Base-by-base conservation (phyloP, 1,140 invertebrate genomes). In the Helicoverpa armigera region DNA sequence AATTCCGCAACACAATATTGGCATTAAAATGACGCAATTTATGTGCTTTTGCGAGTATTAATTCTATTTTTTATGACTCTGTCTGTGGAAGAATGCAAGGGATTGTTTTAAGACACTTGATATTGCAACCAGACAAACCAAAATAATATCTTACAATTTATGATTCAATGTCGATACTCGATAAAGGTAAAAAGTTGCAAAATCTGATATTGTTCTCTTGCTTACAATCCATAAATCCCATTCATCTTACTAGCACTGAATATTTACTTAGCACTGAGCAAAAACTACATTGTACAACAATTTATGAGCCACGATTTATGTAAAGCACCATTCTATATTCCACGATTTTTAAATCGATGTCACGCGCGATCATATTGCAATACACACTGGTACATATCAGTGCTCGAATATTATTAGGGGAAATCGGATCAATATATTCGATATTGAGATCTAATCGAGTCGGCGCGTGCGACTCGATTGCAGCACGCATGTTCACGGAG, bases 401-500 rank as follows among this genome's bases (percentile, higher is more conserved):
- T 73, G n/a, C 35, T 16, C 18, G 69, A 43, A 65, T 65, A 72
- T 72, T 72, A 72, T 72, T 72, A 72, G 53, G 29, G 53, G 53
- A 73, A 56, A 73, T 73, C 54, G 70, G 13, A 73, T 65, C n/a
- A 23, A 65, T 43, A 31, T 65, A 65, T 70, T 73, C 70, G 53
- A 72, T 73, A 73, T 58, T 18, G n/a, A 35, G 70, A 73, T 73
- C 70, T 73, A 73, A 73, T 73, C 86, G 87, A 77, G 82, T 78
- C 85, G 54, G 29, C 79, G 85, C 83, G 80, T 82, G 83, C 61
- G 72, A 75, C 48, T 74, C 76, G 56, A 56, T 43, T 31, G 29
- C 72, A 77, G 58, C 77, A 80, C 84, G 84, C 87, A 87, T 86
- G 54, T 53, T 53, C 51, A 86, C 86, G 83, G 69, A 60, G 51